Evolutionary conservation across 2,113 vertebrate genomes (phyloP).

Genomic region (Amazona vittata): DNA sequence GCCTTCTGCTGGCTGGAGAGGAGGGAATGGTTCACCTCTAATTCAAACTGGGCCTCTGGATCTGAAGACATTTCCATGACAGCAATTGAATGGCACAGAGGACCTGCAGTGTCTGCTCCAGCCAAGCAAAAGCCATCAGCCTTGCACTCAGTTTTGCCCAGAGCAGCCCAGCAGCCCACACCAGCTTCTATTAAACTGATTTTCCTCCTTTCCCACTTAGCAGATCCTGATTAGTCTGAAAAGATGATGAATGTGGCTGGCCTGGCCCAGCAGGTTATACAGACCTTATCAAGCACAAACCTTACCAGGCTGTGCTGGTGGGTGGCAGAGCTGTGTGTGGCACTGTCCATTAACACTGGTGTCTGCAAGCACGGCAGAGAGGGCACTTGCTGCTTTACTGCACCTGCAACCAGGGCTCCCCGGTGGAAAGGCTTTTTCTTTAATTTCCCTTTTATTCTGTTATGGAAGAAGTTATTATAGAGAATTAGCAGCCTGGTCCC

Average conservation of each 20-base stretch:
- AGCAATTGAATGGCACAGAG: not conserved
- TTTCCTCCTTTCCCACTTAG: not conserved
- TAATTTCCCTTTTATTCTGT: not conserved
- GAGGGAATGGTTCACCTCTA: not conserved
- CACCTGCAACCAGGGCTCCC: not conserved
- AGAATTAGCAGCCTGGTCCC: not conserved
- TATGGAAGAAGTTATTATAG: not conserved
- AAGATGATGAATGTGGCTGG: not conserved
- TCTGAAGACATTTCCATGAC: not conserved
- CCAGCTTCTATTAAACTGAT: not conserved
- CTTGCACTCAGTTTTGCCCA: not conserved
- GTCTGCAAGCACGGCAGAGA: not conserved
- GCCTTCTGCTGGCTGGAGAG: not conserved
- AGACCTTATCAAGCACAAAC: not conserved
- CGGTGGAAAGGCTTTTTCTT: not conserved
- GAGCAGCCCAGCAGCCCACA: not conserved
- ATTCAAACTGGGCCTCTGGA: not conserved
- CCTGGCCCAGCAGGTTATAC: not conserved
- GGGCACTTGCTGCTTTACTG: not conserved
- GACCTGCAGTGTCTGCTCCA: not conserved
- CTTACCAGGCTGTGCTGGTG: not conserved
- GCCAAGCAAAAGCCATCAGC: not conserved
- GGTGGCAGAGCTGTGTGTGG: not conserved
- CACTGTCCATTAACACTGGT: accelerated
- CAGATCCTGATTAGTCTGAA: not conserved